Evolutionary conservation across 2,113 vertebrate species (phyloP).

Genomic region (Seriola rivoliana): DNA sequence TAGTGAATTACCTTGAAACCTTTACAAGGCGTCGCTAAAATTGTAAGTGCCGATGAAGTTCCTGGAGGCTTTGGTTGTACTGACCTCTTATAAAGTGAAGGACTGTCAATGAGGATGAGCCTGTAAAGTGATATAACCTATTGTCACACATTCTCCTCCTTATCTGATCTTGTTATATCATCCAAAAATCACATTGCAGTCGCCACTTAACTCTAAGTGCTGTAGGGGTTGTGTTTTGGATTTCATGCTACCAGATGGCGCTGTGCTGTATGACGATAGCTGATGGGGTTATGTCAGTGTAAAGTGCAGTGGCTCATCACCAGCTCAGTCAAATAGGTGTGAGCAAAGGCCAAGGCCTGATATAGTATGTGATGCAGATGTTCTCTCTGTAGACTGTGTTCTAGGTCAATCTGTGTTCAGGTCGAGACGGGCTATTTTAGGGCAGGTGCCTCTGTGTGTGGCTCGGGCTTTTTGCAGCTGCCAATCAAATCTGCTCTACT

Average conservation of each 20-base stretch:
- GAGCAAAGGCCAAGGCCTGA: conserved; percentile 45
- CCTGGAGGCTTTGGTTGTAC: neutral
- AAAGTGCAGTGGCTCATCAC: conserved; percentile 51
- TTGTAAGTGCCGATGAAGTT: conserved; percentile 10
- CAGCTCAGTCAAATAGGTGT: conserved; percentile 60
- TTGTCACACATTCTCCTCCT: conserved; percentile 24
- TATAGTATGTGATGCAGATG: conserved; percentile 72
- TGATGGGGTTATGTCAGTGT: conserved; percentile 44
- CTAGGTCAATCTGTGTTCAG: conserved; percentile 80
- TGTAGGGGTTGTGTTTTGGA: conserved; percentile 31
- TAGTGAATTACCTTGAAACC: conserved; percentile 31
- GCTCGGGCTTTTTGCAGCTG: conserved; percentile 69
- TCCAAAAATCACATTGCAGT: conserved; percentile 17
- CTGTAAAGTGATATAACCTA: conserved; percentile 15
- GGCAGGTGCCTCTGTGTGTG: conserved; percentile 70
- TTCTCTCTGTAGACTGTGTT: conserved; percentile 76
- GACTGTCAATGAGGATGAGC: conserved; percentile 4
- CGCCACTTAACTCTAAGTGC: conserved; percentile 26
- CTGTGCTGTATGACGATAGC: conserved; percentile 25
- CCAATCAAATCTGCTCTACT: conserved; percentile 74
- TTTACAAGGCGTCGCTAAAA: conserved; percentile 24
- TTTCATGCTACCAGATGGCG: conserved; percentile 54
- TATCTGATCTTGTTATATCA: conserved; percentile 39
- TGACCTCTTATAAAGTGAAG: conserved; percentile 36
- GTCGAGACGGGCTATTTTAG: conserved; percentile 75